Base-by-base conservation (phyloP, 2,888 invertebrate species). In the Bursaphelenchus okinawaensis region DNA sequence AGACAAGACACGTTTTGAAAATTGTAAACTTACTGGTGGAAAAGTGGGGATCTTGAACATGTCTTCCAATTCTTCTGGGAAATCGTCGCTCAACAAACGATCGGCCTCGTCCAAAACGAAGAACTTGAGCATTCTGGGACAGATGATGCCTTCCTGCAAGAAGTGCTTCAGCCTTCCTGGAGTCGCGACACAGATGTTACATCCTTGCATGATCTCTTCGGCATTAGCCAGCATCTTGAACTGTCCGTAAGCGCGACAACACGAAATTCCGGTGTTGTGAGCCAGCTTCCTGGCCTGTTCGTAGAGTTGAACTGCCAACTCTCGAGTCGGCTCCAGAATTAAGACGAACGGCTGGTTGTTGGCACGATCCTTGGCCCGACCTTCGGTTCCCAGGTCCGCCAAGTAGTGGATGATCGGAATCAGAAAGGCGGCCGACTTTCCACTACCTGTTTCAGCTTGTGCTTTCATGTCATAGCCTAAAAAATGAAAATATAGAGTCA, bases 371-470 rank as follows among this genome's bases (percentile, higher is more conserved):
- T 23, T 7, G 6, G 9, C 40, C 40, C 26, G 52, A 24, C 63
- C 23, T 8, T 63, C n/a, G 1, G 9, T 24, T 19, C n/a, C 19
- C 40, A 40, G 12, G 12, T 40, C 40, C n/a, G 52, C 52, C 28
- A 68, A 20, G 28, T 78, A 74, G 74, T 91, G 87, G 40, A 96
- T 87, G 3, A 95, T 92, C 0, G 96, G 96, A 40, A 96, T 83
- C 23, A 95, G 83, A 82, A 93, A 96, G 0, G 95, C 94, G 0
- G 94, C 94, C 0, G 95, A 95, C 86, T 96, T 96, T 16, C 96
- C 96, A 0, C 94, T 94, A 0, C 96, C 96, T 7, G 96, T 98
- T 84, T 96, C 95, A 0, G 96, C 95, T 82, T 95, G 95, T 0
- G 90, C 93, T 92, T 96, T 95, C 26, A 98, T 84, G 86, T 98